phyloP scores from a whole-genome alignment of 2,113 vertebrate species.

The Ondatra zibethicus region DNA sequence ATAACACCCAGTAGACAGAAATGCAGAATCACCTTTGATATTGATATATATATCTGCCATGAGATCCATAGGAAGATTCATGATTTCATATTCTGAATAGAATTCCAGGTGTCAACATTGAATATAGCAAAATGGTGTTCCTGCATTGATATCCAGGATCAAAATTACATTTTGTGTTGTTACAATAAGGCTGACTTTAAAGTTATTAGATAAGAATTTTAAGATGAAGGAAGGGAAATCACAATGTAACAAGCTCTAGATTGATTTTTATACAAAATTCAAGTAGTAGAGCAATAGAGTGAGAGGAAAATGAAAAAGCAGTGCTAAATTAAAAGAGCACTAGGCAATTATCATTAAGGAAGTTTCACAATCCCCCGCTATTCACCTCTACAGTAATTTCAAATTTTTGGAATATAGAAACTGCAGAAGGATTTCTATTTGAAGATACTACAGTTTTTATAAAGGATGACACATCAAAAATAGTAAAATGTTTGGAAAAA shows the following conservation, averaged over 20 bases:
- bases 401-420: not conserved
- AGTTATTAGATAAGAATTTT: slow-evolving; percentile 5
- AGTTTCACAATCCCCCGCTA: not conserved
- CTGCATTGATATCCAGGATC: not conserved
- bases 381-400: not conserved
- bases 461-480: not conserved
- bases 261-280: not conserved
- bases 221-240: not conserved
- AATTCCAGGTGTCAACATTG: not conserved
- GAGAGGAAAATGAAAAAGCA: not conserved
- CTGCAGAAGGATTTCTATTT: not conserved
- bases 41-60: too few relatives aligned
- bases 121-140: not conserved
- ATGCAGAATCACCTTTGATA: not conserved
- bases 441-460: not conserved
- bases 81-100: not conserved
- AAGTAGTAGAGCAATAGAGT: not conserved
- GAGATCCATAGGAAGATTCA: not conserved
- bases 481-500: not conserved
- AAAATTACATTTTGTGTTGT: not conserved
- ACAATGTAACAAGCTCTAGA: not conserved
- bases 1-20: not conserved
- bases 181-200: not conserved
- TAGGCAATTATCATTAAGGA: not conserved
- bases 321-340: not conserved